Evolutionary conservation across 2,797 vertebrate genomes (phyloP), one percentile per base, ranked within the genome.

Genomic region (Okamejei kenojei): DNA sequence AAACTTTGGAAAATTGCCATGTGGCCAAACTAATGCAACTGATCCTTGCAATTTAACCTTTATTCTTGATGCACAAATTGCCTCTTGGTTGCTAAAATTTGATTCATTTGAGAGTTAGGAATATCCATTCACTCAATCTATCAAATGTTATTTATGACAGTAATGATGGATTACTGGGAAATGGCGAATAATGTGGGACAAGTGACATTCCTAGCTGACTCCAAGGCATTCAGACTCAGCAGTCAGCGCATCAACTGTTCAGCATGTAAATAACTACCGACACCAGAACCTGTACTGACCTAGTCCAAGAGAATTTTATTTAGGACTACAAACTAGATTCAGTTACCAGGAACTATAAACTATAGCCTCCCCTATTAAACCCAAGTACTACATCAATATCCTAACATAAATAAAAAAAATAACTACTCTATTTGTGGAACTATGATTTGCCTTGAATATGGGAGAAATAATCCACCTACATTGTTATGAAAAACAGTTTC

Each of bases 231-330:
- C 5, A 7, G 61, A 65, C 61, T 35, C 61, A 86, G 82, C 82
- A 45, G 82, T 74, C 38, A 45, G 45, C 45, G 2, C 38, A 68
- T 91, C 90, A 92, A 71, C 90, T 92, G 90, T 92, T 92, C 1
- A 76, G 38, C 26, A 29, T 35, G 84, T 35, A 88, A 88, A 88
- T 68, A 65, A n/a, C 71, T 58, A 71, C 71, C 38, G 90, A 54
- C 35, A 92, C 71, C 45, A 76, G 68, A 73, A 76, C 15, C 35
- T 45, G 54, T 1, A 13, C 1, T 17, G 68, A 73, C 10, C 21
- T 38, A 71, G 68, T 9, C 38, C 54, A 19, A 54, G 21, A 54
- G 26, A 17, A n/a, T 38, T 35, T 58, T 71, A 76, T 92, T 76
- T 76, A 45, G 29, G 65, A 29, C 11, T 23, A 92, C 26, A 7